Evolutionary conservation across 2,888 invertebrate species (phyloP), one percentile per base, ranked within the genome.

Genomic region (Erannis defoliaria): DNA sequence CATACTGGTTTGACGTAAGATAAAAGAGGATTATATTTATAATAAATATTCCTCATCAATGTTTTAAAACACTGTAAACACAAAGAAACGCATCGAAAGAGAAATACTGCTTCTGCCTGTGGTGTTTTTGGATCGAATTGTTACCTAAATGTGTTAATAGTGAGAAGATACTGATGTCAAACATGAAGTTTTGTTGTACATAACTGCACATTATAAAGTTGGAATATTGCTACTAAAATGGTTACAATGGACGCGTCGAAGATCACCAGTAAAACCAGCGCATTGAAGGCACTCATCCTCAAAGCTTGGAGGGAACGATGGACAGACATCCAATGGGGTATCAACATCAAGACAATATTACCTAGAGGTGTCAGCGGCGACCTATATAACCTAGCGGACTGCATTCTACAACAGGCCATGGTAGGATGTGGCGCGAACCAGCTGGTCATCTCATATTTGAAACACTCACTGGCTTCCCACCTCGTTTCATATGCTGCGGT

Each of bases 241-340:
- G 53, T 56, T 42, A 59, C 50, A 46, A 96, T 97, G 96, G 96
- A 96, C 85, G 85, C 93, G 35, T 95, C 96, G 56, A 96, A 97
- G 92, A 96, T 96, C 64, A 97, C 97, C 31, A 97, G 96, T 84
- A 97, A 97, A 93, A 97, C 97, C 0, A 96, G 96, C 85, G 95
- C 96, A 61, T 85, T 97, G 48, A 97, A 97, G 87, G 96, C 97
- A 61, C 90, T 97, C 23, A 93, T 98, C 71, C 89, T 98, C 59
- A 94, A 96, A 83, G 99, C 98, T 48, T 99, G 99, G 99, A 94
- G 98, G 74, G 98, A 99, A 89, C 94, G 99, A 64, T 99, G 99
- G 99, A 96, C 97, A 1, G 98, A 98, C 85, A 95, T 98, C 43
- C 97, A 98, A 88, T 99, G 98, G 98, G 98, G 98, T 37, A 98